Evolutionary conservation across 2,797 vertebrate genomes (phyloP), one percentile per base, ranked within the genome.

Genomic region (Leontocebus nigricollis): DNA sequence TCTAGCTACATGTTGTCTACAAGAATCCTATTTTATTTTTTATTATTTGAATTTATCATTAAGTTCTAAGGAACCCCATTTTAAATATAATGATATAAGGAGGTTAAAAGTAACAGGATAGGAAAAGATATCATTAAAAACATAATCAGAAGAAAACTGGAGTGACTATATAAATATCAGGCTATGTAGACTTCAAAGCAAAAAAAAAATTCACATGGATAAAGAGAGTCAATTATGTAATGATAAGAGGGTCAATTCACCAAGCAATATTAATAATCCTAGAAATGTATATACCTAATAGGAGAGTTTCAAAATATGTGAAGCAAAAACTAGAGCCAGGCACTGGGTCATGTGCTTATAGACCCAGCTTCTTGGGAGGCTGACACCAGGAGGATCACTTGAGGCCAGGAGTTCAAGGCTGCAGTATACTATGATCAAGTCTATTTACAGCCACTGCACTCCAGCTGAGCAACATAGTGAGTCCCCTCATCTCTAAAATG

Each of bases 41-140:
- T 64, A 64, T 33, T 33, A 64, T 64, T 64, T 64, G 30, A 64
- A 64, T 64, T 64, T 64, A 64, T 64, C 7, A 3, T 64, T 33
- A 64, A 64, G 61, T 64, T 64, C 27, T 64, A 64, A 64, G 61
- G 61, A 64, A 33, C 61, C 14, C 61, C 61, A 64, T 64, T 64
- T 70, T 22, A 52, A 80, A 52, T 24, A 36, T 80, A 80, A 80
- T 52, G 26, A 46, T 39, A 33, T 13, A 59, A 19, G 75, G 48
- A 72, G 13, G 33, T 52, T 83, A 64, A 75, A 82, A 83, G 77
- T 61, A 94, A 89, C 2, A 76, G 15, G 2, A 76, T 20, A 33
- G 79, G 52, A 89, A 76, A 89, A 94, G 44, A 82, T 59, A 89
- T 46, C 61, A 67, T 55, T 36, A 75, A 76, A 89, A 94, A n/a